A percentile compares a stretch with the other conserved stretches of the same genome.
phyloP scores from a whole-genome alignment of 2,113 vertebrate species.

The Lethenteron camtschaticum region DNA sequence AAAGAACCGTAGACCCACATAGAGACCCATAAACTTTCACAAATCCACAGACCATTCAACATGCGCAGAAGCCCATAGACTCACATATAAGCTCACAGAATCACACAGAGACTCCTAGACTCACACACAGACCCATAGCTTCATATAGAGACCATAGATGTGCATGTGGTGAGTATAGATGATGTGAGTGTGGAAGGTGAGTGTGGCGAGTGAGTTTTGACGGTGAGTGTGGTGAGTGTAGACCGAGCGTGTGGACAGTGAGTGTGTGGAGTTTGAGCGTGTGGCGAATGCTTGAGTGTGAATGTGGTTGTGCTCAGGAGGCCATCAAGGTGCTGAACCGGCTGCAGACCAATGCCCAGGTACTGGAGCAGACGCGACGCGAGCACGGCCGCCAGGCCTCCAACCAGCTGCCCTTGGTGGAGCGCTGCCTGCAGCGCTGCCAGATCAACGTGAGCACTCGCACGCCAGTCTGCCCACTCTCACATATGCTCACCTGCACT shows the following conservation, averaged over 20 bases:
- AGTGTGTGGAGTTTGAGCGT: too few species aligned
- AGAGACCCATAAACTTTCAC: not conserved
- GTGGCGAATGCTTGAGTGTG: too few species aligned
- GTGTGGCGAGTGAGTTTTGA: too few species aligned
- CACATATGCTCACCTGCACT: not conserved
- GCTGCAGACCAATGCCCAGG: constrained; percentile 63
- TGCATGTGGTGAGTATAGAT: too few species aligned
- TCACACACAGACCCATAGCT: too few species aligned
- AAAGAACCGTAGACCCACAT: not conserved
- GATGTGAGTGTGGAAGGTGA: too few species aligned
- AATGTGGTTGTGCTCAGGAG: constrained; percentile 27
- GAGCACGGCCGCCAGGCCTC: constrained; percentile 34
- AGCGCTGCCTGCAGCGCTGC: constrained; percentile 34
- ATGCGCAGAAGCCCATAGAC: not conserved
- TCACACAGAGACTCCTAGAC: not conserved
- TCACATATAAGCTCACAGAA: not conserved
- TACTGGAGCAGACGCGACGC: constrained; percentile 36
- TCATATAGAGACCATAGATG: too few species aligned
- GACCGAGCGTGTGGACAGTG: too few species aligned
- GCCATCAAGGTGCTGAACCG: constrained; percentile 71
- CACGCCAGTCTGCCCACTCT: too few species aligned
- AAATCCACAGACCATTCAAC: not conserved
- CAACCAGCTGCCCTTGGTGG: constrained; percentile 53
- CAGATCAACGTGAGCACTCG: constrained; percentile 35
- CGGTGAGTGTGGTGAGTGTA: too few species aligned